Percentiles rank a stretch among this genome's conserved stretches.
Conservation (phyloP, 2,888 invertebrate species). For the Tenthredo amoena region DNA sequence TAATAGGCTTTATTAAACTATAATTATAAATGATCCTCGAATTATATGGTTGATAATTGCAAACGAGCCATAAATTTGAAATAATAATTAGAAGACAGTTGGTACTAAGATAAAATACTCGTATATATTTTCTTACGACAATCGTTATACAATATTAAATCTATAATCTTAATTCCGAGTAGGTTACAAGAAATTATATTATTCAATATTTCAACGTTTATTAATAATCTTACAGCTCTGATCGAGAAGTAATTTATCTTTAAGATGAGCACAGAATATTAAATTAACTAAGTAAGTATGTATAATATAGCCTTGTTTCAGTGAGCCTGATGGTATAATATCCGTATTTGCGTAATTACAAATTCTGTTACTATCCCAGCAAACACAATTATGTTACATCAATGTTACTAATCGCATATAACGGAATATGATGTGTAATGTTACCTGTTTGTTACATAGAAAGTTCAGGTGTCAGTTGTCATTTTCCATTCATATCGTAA, state of each 20-base stretch:
- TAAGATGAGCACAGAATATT: constrained; percentile 32
- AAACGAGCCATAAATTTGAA: neutral
- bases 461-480: neutral
- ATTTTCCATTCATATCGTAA: neutral
- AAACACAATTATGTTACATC: neutral
- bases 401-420: neutral
- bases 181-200: constrained; percentile 45
- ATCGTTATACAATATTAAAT: constrained; percentile 48
- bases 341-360: neutral
- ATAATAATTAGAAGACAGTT: constrained; percentile 24
- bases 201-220: constrained; percentile 33
- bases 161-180: constrained; percentile 33
- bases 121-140: constrained; percentile 51
- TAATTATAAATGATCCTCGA: neutral
- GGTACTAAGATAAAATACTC: constrained; percentile 50
- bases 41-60: neutral
- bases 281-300: constrained; percentile 12
- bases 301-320: neutral
- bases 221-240: constrained; percentile 11
- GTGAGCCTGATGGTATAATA: constrained; percentile 31
- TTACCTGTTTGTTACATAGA: neutral
- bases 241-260: constrained; percentile 30
- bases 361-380: neutral
- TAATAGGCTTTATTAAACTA: neutral
- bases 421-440: neutral